A percentile compares a stretch with the other conserved stretches of the same genome.
Conservation (phyloP, 2,113 vertebrate genomes). For the Anolis sagrei region DNA sequence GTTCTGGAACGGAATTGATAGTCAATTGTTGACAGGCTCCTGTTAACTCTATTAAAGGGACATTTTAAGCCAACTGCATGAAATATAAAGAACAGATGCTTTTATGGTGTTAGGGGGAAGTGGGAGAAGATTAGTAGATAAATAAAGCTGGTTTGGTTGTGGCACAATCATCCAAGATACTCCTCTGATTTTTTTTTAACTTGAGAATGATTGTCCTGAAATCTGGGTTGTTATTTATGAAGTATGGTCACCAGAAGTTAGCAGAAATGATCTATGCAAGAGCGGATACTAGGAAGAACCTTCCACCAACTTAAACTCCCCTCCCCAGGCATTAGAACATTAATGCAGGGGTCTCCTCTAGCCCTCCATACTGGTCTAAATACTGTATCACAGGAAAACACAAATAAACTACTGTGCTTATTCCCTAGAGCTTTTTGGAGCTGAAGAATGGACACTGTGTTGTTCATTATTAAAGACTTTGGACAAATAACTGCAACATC, state of each 20-base stretch:
- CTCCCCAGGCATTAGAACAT: neutral
- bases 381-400: neutral
- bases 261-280: too few species aligned
- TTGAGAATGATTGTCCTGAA: neutral
- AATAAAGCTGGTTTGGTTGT: neutral
- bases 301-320: neutral
- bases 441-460: neutral
- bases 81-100: neutral
- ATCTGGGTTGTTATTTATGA: neutral
- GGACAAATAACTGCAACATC: neutral
- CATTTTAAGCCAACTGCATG: neutral
- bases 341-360: neutral
- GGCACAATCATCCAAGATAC: too few species aligned
- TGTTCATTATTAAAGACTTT: neutral
- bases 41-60: neutral
- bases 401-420: neutral
- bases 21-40: too few species aligned
- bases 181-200: neutral
- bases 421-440: neutral
- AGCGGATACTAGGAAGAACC: neutral
- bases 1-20: too few species aligned
- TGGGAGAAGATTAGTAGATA: neutral
- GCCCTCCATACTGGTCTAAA: neutral
- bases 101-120: neutral
- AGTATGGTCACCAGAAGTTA: neutral